These are phyloP conservation scores for Agraylea sexmaculata DNA, from an alignment of 1,140 invertebrate species.

Conservation along the genomic window DNA sequence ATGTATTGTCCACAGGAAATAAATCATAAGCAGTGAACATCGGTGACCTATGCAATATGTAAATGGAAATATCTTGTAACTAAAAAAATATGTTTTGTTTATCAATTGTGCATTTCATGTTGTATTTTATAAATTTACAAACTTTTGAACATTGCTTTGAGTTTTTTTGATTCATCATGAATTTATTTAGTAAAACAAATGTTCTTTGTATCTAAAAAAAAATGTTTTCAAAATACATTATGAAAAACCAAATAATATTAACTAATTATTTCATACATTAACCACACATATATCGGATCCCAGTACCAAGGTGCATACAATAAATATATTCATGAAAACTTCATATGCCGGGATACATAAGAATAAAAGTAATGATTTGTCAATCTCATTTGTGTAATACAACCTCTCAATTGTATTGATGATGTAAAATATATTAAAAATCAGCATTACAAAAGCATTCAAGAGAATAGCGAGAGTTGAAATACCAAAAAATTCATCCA, in stretches of 20 bases:
- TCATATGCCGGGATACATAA: no score
- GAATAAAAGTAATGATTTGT: no score
- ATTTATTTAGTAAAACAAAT: conserved; percentile 6
- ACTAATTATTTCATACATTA: no score
- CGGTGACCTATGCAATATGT: conserved; percentile 5
- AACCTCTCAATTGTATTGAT: no score
- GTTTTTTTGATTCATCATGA: conserved; percentile 11
- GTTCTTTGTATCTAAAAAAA: conserved; percentile 3
- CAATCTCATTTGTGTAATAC: no score
- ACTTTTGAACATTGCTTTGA: conserved; percentile 4
- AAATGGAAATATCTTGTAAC: conserved; percentile 8
- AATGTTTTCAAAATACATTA: background rate
- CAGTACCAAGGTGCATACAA: no score
- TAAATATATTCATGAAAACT: no score
- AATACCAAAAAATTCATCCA: no score
- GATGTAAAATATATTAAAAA: no score
- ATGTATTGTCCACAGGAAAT: conserved; percentile 8
- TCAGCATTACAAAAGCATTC: no score
- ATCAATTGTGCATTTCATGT: background rate
- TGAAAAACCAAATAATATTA: background rate
- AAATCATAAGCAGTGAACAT: conserved; percentile 7
- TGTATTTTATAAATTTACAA: background rate
- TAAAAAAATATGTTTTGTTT: conserved; percentile 5
- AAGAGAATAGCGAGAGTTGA: no score
- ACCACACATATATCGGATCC: no score